Percentiles rank a stretch among this genome's conserved stretches.
These are phyloP conservation scores for Leucoraja ocellata DNA, from an alignment of 2,797 vertebrate species.

Conservation along the genomic window DNA sequence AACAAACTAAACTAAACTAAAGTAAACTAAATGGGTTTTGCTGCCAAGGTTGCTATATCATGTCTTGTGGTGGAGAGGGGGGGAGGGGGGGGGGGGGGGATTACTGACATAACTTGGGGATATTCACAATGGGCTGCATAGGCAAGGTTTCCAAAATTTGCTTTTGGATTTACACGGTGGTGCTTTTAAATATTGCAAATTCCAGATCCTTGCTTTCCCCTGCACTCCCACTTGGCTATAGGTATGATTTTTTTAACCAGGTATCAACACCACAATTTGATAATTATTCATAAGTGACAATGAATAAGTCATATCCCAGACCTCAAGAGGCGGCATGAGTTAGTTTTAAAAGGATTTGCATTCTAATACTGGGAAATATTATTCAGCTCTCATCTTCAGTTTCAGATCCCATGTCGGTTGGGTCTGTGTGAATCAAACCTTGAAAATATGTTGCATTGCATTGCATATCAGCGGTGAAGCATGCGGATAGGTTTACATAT, in stretches of 20 bases:
- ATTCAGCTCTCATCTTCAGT: neutral
- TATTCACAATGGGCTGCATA: too few species aligned
- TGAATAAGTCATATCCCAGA: neutral
- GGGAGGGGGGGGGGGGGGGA: too few species aligned
- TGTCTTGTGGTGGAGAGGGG: too few species aligned
- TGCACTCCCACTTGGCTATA: neutral
- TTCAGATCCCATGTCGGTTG: neutral
- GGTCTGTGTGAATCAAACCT: neutral
- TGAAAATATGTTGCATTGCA: neutral
- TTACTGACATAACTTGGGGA: too few species aligned
- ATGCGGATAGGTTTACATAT: neutral
- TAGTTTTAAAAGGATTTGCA: neutral
- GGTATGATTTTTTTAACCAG: neutral
- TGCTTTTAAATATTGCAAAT: too few species aligned
- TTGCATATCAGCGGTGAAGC: neutral
- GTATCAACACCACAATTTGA: neutral
- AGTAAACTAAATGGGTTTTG: too few species aligned
- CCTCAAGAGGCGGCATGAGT: neutral
- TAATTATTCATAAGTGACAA: neutral
- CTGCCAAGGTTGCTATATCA: too few species aligned
- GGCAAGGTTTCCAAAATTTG: too few species aligned
- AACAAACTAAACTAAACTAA: too few species aligned
- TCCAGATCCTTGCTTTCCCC: neutral
- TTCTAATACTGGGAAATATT: neutral
- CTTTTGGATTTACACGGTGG: too few species aligned